phyloP scores from a whole-genome alignment of 2,797 vertebrate genomes.

The Lithobates pipiens region DNA sequence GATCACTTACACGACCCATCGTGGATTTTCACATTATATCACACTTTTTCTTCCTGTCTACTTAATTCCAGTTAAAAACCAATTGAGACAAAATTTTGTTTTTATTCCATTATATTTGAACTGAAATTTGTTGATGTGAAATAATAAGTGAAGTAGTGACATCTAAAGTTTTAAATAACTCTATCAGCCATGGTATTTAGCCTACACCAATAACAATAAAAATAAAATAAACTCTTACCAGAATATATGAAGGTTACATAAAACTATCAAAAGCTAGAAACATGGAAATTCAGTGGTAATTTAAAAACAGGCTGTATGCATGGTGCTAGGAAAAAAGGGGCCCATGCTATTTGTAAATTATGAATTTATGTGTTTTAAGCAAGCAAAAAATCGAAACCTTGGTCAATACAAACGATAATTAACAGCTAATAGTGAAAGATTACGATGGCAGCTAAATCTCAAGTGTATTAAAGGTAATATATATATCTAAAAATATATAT shows the following conservation, averaged over 20 bases:
- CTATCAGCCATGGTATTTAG: background rate
- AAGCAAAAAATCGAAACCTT: too few relatives aligned
- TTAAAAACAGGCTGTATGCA: background rate
- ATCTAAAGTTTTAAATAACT: background rate
- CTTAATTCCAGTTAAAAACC: constrained; percentile 7
- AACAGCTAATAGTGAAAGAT: too few relatives aligned
- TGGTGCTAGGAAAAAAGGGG: background rate
- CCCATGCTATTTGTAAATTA: too few relatives aligned
- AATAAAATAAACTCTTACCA: background rate
- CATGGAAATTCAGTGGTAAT: background rate
- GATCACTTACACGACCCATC: constrained; percentile 31
- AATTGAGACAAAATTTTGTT: background rate
- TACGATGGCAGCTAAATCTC: too few relatives aligned
- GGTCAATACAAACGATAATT: too few relatives aligned
- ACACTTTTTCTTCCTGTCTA: constrained; percentile 20
- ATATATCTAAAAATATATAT: too few relatives aligned
- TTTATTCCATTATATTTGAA: constrained; percentile 23
- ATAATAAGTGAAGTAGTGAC: constrained; percentile 2
- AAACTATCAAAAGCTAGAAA: background rate
- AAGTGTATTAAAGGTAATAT: too few relatives aligned
- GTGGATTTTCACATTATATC: constrained; percentile 36
- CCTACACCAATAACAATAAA: background rate
- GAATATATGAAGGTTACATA: background rate
- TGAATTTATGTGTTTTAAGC: too few relatives aligned
- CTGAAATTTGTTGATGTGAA: constrained; percentile 26